Base-by-base conservation (phyloP, 2,113 vertebrate species). In the Riparia riparia region DNA sequence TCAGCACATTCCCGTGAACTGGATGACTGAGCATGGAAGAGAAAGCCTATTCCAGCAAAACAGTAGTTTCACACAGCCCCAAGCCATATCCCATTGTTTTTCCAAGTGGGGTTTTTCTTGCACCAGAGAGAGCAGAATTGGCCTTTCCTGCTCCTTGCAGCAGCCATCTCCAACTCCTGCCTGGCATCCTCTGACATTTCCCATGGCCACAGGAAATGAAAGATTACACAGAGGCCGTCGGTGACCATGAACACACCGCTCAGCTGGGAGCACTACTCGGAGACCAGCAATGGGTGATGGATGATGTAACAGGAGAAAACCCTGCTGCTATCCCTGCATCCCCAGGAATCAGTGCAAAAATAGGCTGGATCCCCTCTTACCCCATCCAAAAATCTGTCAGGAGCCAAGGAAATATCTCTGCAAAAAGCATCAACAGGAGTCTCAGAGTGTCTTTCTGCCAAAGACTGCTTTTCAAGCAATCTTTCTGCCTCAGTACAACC, bases 271-370 rank as follows among this genome's bases (percentile, higher is more conserved):
- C 45, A 7, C 12, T 29, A 32, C 37, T 60, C 39, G 2, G 66
- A 51, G 9, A 87, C 25, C 31, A 77, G 76, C 31, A 20, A 25
- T 3, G 16, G n/a, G n/a, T 18, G 45, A 81, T 4, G 4, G 50
- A 39, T 3, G 0, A 8, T 2, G 20, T 34, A 77, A 51, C 0
- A 0, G 32, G 6, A 56, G 28, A 82, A 66, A 50, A 15, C 0
- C 9, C 7, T 1, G 2, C 5, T 2, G 1, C 18, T 34, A 34
- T 13, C 61, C 21, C 37, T 18, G 4, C 29, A 12, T 19, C 19
- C 25, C 34, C 47, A 60, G 58, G 20, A 90, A 28, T 15, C 1
- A 3, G 29, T 17, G 68, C 50, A 92, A 83, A 93, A 92, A 50
- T 4, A 90, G 54, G 42, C 28, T 37, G 4, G n/a, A 6, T 7